phyloP scores from a whole-genome alignment of 2,797 vertebrate species.

The Gorsachius magnificus region DNA sequence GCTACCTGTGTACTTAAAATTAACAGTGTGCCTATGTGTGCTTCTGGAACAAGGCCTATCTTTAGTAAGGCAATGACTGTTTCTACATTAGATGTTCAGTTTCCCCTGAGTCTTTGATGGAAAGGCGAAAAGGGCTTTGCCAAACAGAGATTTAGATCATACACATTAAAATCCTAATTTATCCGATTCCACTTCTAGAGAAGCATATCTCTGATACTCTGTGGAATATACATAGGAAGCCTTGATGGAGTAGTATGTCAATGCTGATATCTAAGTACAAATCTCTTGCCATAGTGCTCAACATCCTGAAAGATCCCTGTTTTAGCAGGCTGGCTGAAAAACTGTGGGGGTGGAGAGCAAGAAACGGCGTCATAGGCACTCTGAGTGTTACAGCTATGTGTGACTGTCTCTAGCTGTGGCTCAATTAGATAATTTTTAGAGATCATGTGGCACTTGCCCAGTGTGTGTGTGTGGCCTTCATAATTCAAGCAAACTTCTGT shows the following conservation, averaged over 20 bases:
- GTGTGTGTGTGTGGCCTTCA: neutral
- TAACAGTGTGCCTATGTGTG: fast-evolving
- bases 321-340: neutral
- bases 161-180: neutral
- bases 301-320: neutral
- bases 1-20: neutral
- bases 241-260: neutral
- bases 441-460: neutral
- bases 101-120: neutral
- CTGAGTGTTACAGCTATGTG: neutral
- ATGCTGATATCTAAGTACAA: neutral
- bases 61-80: neutral
- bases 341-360: neutral
- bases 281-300: neutral
- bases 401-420: constrained; percentile 3
- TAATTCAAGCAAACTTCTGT: neutral
- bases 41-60: neutral
- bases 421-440: constrained; percentile 3
- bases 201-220: neutral
- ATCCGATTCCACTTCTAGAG: neutral
- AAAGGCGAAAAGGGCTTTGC: neutral
- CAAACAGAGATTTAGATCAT: neutral
- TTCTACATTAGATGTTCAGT: neutral
- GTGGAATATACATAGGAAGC: neutral
- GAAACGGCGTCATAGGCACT: neutral